A percentile compares a stretch with the other conserved stretches of the same genome.
Evolutionary conservation across 37 sponge, comb jelly and placozoan species (phyloP).

Genomic region (Chondrosia reniformis): DNA sequence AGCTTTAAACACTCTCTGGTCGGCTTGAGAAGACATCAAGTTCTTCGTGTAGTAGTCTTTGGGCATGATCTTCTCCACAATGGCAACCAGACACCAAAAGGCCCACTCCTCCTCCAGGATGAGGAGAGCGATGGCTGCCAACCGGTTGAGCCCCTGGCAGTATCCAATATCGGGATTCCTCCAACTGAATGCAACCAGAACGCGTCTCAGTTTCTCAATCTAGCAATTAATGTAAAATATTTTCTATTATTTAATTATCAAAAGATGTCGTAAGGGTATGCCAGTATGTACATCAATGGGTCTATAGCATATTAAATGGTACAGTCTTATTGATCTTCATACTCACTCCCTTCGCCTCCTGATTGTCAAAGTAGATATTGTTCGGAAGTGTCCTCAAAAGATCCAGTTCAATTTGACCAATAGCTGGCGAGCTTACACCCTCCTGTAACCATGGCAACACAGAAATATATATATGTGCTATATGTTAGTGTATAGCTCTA

Average conservation of each 20-base stretch:
- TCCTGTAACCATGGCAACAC: too few relatives aligned
- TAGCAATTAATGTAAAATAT: not conserved
- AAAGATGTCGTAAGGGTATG: not conserved
- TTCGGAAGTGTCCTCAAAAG: conserved; percentile 91
- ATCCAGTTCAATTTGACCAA: conserved; percentile 94
- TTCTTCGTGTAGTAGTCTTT: conserved; percentile 84
- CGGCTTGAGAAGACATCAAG: conserved; percentile 89
- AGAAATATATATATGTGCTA: too few relatives aligned
- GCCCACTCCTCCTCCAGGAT: conserved; percentile 90
- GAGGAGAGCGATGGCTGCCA: conserved; percentile 93
- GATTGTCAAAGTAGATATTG: conserved; percentile 82
- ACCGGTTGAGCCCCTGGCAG: conserved; percentile 89
- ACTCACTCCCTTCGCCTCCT: conserved; percentile 76
- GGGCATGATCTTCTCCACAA: conserved; percentile 79
- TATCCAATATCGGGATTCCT: conserved; percentile 82
- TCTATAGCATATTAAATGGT: too few relatives aligned
- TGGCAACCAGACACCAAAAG: conserved; percentile 90
- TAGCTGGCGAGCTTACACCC: conserved; percentile 53
- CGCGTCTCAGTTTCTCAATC: conserved; percentile 84
- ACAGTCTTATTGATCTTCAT: too few relatives aligned
- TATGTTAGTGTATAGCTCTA: too few relatives aligned
- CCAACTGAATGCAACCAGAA: conserved; percentile 87
- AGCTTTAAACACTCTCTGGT: conserved; percentile 89
- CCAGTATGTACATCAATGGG: not conserved
- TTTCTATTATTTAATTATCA: not conserved